These are phyloP conservation scores for Phoebastria nigripes DNA, from an alignment of 2,797 vertebrate species.

Conservation along the genomic window DNA sequence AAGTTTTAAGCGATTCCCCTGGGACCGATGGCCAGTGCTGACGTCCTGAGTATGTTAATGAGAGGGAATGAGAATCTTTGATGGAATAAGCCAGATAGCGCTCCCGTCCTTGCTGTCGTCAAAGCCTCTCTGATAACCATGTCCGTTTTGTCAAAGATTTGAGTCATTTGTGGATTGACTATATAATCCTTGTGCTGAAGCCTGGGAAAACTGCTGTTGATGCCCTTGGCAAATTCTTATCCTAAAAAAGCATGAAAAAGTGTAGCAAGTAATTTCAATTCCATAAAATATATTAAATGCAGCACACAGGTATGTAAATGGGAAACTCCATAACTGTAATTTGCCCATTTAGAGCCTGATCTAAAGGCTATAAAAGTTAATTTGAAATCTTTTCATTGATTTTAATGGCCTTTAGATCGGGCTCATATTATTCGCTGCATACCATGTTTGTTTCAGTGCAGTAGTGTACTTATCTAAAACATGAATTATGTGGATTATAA, in stretches of 20 bases:
- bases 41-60: background rate
- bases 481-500: background rate
- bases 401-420: constrained; percentile 53
- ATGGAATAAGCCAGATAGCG: background rate
- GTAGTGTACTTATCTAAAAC: background rate
- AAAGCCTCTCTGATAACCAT: constrained; percentile 50
- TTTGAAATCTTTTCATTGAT: constrained; percentile 64
- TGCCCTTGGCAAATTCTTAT: constrained; percentile 57
- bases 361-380: constrained; percentile 60
- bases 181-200: constrained; percentile 29
- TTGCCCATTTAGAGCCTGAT: constrained; percentile 58
- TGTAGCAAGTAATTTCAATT: constrained; percentile 60
- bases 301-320: constrained; percentile 64
- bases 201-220: constrained; percentile 60
- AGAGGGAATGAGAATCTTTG: background rate
- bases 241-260: constrained; percentile 62
- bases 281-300: constrained; percentile 53
- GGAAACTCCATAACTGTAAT: constrained; percentile 53
- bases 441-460: constrained; percentile 47
- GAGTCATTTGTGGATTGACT: constrained; percentile 50
- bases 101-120: background rate
- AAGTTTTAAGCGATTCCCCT: background rate
- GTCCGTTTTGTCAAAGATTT: background rate
- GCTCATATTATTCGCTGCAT: background rate
- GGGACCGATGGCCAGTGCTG: background rate